Percentiles rank a stretch among this genome's conserved stretches.
Conservation (phyloP, 2,113 vertebrate genomes). For the Stercorarius parasiticus region DNA sequence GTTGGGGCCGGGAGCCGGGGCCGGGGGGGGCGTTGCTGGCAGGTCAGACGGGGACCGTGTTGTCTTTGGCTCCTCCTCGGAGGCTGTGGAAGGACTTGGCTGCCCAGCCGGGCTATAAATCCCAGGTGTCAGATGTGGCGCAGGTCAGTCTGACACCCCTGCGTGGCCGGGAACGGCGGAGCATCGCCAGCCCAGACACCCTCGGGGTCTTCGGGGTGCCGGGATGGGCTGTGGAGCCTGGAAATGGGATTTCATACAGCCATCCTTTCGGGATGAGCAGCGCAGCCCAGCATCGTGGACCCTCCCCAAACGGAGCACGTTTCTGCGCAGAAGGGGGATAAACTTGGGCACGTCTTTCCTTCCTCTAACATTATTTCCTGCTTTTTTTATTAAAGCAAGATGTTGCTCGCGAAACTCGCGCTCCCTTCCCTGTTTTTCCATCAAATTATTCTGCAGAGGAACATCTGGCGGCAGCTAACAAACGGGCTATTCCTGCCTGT, state of each 20-base stretch:
- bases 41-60: not conserved
- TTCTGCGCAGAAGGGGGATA: not conserved
- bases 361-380: not conserved
- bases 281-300: fast-evolving
- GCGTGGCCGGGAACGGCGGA: fast-evolving
- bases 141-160: not conserved
- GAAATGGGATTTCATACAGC: not conserved
- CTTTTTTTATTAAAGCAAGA: constrained; percentile 29
- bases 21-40: not conserved
- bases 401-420: not conserved
- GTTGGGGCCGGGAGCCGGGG: fast-evolving
- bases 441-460: not conserved
- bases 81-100: not conserved
- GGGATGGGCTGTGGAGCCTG: not conserved
- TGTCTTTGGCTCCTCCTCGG: not conserved
- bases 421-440: constrained; percentile 32
- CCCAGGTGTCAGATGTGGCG: fast-evolving
- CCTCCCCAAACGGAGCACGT: fast-evolving
- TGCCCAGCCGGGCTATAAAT: not conserved
- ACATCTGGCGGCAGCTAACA: constrained; percentile 6
- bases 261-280: fast-evolving
- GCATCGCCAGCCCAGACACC: not conserved
- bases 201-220: fast-evolving
- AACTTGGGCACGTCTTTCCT: not conserved
- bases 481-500: not conserved